A percentile compares a stretch with the other conserved stretches of the same genome.
These are phyloP conservation scores for Exaiptasia diaphana DNA, from an alignment of 64 coral and sea anemone genomes.

Conservation along the genomic window DNA sequence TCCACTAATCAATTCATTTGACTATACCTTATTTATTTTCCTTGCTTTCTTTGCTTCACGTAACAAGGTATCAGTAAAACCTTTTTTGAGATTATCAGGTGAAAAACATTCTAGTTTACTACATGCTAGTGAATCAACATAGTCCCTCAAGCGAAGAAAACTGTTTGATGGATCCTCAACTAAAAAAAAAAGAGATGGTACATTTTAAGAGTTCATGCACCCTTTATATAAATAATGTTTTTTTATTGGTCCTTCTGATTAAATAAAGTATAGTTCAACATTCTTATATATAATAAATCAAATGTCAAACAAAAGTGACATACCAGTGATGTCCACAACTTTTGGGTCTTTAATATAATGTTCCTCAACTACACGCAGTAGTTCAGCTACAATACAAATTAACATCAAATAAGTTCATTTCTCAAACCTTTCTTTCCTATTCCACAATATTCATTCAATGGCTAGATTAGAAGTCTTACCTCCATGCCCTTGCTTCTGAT, in stretches of 20 bases:
- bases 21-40: constrained; percentile 86
- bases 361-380: constrained; percentile 69
- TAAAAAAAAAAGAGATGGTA: not conserved
- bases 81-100: constrained; percentile 61
- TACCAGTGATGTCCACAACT: constrained; percentile 94
- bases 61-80: constrained; percentile 61
- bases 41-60: constrained; percentile 58
- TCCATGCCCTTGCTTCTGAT: constrained; percentile 94
- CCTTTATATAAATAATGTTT: not conserved
- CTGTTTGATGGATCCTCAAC: constrained; percentile 89
- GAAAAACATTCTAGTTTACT: constrained; percentile 68
- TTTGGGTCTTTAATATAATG: constrained; percentile 75
- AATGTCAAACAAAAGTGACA: not conserved
- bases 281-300: too few relatives aligned
- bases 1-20: too few relatives aligned
- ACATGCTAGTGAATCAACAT: constrained; percentile 79
- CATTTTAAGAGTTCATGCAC: not conserved
- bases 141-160: constrained; percentile 80
- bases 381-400: constrained; percentile 42
- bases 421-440: not conserved
- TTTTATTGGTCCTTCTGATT: not conserved
- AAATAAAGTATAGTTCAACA: too few relatives aligned
- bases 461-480: constrained; percentile 32
- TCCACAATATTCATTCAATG: not conserved
- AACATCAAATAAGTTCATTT: too few relatives aligned